Percentiles rank a stretch among this genome's conserved stretches.
phyloP scores from a whole-genome alignment of 2,113 vertebrate species.

The Phylloscopus trochilus region DNA sequence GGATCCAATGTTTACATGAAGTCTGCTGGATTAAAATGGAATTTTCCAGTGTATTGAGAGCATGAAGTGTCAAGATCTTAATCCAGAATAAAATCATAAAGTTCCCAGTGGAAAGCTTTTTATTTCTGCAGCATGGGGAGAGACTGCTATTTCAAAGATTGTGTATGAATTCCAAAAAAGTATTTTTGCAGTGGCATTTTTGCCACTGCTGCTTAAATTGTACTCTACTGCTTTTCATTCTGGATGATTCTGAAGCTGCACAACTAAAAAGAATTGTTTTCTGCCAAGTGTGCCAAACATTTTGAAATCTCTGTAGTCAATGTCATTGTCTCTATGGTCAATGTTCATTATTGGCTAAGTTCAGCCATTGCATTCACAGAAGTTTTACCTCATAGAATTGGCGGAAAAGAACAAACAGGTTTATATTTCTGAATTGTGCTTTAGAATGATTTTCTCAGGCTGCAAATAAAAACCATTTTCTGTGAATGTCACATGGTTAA shows the following conservation, averaged over 20 bases:
- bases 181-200: background rate
- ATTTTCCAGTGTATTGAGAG: background rate
- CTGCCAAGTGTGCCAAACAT: background rate
- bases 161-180: background rate
- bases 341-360: background rate
- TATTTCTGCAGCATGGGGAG: rapidly evolving
- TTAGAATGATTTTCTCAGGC: background rate
- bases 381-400: background rate
- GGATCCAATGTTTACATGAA: background rate
- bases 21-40: background rate
- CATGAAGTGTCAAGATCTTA: background rate
- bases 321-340: background rate
- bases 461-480: background rate
- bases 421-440: background rate
- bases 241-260: background rate
- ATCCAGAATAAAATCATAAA: background rate
- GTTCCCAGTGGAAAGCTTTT: background rate
- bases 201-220: background rate
- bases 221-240: background rate
- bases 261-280: background rate
- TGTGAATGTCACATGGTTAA: background rate
- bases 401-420: background rate
- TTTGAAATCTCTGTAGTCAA: background rate
- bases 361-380: background rate
- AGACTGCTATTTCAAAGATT: background rate